A percentile compares a stretch with the other conserved stretches of the same genome.
Conservation (phyloP, 2,888 invertebrate species). For the Nomada ruficornis region DNA sequence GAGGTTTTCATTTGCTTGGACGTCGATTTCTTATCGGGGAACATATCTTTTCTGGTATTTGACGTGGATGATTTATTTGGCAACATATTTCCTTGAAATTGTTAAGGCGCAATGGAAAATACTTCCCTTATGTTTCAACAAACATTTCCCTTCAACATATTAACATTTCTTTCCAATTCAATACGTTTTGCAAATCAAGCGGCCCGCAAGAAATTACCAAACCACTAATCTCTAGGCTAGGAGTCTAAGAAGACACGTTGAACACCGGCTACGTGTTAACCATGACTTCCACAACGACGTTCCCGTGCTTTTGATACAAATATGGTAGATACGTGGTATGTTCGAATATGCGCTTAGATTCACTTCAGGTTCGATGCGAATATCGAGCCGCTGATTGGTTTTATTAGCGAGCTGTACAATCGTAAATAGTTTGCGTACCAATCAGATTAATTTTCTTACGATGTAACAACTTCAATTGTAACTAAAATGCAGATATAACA, state of each 20-base stretch:
- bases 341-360: constrained; percentile 46
- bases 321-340: constrained; percentile 35
- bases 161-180: constrained; percentile 56
- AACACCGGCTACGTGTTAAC: constrained; percentile 75
- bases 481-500: constrained; percentile 10
- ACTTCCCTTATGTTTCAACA: constrained; percentile 45
- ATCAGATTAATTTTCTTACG: constrained; percentile 42
- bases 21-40: constrained; percentile 79
- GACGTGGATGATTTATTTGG: constrained; percentile 71
- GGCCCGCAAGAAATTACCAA: constrained; percentile 65
- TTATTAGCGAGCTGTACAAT: constrained; percentile 15
- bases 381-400: constrained; percentile 42
- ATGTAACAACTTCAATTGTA: constrained; percentile 3
- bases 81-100: constrained; percentile 64
- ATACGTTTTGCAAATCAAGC: constrained; percentile 67
- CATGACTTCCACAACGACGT: constrained; percentile 65
- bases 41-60: constrained; percentile 79
- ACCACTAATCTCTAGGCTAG: constrained; percentile 61
- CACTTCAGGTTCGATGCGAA: constrained; percentile 25
- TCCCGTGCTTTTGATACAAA: constrained; percentile 41
- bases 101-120: constrained; percentile 33
- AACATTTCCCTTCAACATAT: constrained; percentile 65
- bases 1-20: constrained; percentile 82
- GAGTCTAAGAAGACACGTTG: constrained; percentile 74
- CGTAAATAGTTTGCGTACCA: constrained; percentile 33